These are phyloP conservation scores for Helicoverpa armigera DNA, from an alignment of 1,140 invertebrate species.

Conservation along the genomic window DNA sequence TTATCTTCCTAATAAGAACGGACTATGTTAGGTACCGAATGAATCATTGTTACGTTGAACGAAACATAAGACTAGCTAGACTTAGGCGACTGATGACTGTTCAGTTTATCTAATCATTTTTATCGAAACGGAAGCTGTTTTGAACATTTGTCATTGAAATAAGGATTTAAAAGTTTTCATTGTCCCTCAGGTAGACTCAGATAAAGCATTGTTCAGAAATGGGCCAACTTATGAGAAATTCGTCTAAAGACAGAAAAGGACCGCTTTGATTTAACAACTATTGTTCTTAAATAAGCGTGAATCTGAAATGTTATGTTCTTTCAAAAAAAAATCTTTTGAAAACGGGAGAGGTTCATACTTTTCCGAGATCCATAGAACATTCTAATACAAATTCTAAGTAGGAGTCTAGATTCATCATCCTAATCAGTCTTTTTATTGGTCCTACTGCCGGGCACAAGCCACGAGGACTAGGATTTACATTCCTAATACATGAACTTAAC, in stretches of 20 bases:
- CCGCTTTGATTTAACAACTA: too few species aligned
- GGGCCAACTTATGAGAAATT: background rate
- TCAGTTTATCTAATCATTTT: constrained; percentile 25
- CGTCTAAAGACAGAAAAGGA: constrained; percentile 9
- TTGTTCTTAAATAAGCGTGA: too few species aligned
- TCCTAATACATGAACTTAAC: constrained; percentile 5
- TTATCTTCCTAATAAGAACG: background rate
- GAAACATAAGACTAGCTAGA: constrained; percentile 3
- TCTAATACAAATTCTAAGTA: too few species aligned
- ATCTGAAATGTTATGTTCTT: too few species aligned
- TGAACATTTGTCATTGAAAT: background rate
- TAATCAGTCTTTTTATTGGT: too few species aligned
- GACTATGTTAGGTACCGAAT: background rate
- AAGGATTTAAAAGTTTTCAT: background rate
- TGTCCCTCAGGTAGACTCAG: background rate
- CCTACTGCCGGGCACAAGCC: background rate
- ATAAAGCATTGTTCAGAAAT: constrained; percentile 1
- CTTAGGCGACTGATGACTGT: background rate
- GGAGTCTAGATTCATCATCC: too few species aligned
- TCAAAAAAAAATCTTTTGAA: too few species aligned
- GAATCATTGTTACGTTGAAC: constrained; percentile 30
- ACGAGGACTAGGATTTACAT: constrained; percentile 7
- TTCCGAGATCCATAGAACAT: too few species aligned
- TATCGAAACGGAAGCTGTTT: constrained; percentile 44
- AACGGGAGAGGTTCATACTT: too few species aligned